Evolutionary conservation across 2,888 invertebrate species (phyloP).

Genomic region (Drosophila algonquin): DNA sequence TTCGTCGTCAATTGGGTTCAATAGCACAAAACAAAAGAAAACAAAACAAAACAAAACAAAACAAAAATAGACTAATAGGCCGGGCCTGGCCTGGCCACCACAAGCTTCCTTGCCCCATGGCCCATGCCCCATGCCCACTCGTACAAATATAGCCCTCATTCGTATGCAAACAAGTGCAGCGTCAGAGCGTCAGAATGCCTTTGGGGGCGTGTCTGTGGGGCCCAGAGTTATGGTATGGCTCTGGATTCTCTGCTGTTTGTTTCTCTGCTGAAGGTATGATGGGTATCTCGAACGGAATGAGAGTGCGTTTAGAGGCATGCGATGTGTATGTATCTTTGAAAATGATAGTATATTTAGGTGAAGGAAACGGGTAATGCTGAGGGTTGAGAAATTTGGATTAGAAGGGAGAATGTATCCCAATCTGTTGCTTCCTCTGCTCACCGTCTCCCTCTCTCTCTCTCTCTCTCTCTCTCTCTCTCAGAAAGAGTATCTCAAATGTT

Average conservation of each 20-base stretch:
- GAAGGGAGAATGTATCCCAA: neutral
- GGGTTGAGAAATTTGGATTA: no score
- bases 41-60: slow-evolving; percentile 51
- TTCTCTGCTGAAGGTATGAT: slow-evolving; percentile 32
- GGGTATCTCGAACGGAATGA: slow-evolving; percentile 7
- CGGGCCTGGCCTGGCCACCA: slow-evolving; percentile 43
- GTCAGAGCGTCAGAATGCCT: slow-evolving; percentile 16
- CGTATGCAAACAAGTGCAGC: slow-evolving; percentile 74
- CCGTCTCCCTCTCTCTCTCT: no score
- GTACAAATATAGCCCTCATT: slow-evolving; percentile 68
- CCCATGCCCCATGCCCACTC: slow-evolving; percentile 3
- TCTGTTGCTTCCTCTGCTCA: neutral
- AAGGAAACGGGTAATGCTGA: neutral
- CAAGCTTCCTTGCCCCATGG: slow-evolving; percentile 27
- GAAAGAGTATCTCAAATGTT: slow-evolving; percentile 9
- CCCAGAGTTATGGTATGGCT: slow-evolving; percentile 26
- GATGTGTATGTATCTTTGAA: neutral
- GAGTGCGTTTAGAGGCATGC: neutral
- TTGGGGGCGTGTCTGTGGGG: slow-evolving; percentile 26
- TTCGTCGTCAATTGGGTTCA: slow-evolving; percentile 64
- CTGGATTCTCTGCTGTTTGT: neutral
- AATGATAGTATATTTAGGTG: neutral
- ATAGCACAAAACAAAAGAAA: slow-evolving; percentile 75
- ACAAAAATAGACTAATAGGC: slow-evolving; percentile 70
- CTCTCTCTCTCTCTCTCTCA: no score